Conservation (phyloP, 2,113 vertebrate species). For the Equus przewalskii region DNA sequence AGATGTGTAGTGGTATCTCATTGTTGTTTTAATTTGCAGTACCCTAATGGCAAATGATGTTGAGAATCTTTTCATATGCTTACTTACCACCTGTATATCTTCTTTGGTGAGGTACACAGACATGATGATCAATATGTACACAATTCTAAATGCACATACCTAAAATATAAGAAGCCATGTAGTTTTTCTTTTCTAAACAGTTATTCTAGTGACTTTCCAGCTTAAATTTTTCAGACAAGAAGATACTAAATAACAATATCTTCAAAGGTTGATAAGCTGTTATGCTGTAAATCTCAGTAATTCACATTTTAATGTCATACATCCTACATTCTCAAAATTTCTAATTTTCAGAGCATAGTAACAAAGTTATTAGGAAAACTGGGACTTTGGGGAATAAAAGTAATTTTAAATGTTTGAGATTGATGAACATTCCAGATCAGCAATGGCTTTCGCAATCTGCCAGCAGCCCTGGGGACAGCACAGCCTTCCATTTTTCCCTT, state of each 20-base stretch:
- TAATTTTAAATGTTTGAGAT: background rate
- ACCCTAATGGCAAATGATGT: background rate
- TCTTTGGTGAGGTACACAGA: background rate
- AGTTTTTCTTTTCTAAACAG: background rate
- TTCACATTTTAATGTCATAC: background rate
- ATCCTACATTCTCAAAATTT: background rate
- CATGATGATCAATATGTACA: background rate
- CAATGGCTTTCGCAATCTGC: accelerated
- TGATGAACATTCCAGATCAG: no score
- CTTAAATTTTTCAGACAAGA: background rate
- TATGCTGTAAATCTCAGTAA: background rate
- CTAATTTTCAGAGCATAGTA: background rate
- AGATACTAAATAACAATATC: background rate
- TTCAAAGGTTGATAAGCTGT: background rate
- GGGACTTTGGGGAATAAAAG: background rate
- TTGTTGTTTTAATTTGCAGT: background rate
- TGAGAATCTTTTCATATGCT: background rate
- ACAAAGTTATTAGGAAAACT: background rate
- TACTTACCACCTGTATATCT: background rate
- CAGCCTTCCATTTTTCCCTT: background rate
- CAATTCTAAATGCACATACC: background rate
- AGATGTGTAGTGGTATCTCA: background rate
- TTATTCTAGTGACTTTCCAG: background rate
- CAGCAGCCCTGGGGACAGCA: background rate
- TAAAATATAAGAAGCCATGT: background rate